These are phyloP conservation scores for Chymomyza amoena DNA, from an alignment of 2,888 invertebrate species.

Conservation along the genomic window DNA sequence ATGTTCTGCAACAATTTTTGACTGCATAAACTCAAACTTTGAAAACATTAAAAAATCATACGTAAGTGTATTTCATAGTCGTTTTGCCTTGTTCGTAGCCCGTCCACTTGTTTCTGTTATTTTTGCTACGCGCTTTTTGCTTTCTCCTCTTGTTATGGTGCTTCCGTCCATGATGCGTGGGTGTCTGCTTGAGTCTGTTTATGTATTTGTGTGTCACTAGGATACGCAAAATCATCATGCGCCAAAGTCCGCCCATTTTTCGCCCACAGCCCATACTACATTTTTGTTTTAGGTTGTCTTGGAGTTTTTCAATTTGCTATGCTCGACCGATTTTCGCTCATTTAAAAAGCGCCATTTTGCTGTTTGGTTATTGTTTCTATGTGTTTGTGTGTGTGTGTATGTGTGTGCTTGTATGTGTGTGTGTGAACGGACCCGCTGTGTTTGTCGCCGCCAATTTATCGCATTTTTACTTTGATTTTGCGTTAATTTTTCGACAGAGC, in stretches of 20 bases:
- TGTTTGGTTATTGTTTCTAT: conserved; percentile 19
- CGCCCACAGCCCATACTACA: background rate
- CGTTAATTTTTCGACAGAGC: conserved; percentile 64
- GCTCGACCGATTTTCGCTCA: conserved; percentile 73
- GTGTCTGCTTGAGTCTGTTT: conserved; percentile 7
- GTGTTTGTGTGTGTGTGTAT: conserved; percentile 5
- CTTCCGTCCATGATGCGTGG: conserved; percentile 3
- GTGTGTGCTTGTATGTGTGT: conserved; percentile 8
- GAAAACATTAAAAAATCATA: no score
- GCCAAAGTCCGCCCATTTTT: conserved; percentile 33
- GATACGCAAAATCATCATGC: conserved; percentile 66
- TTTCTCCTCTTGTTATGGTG: conserved; percentile 13
- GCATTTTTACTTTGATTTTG: conserved; percentile 71
- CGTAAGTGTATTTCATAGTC: background rate
- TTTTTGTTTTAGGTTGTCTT: conserved; percentile 45
- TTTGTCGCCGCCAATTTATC: conserved; percentile 71
- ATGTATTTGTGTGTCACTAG: conserved; percentile 69
- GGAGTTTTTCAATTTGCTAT: conserved; percentile 71
- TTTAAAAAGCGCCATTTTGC: conserved; percentile 56
- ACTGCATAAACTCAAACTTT: no score
- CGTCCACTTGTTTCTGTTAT: conserved; percentile 17
- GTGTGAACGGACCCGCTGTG: conserved; percentile 43
- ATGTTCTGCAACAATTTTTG: no score
- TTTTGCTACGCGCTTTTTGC: conserved; percentile 55
- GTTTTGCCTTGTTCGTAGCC: background rate